Conservation (phyloP, 2,113 vertebrate species). For the Fregetta grallaria region DNA sequence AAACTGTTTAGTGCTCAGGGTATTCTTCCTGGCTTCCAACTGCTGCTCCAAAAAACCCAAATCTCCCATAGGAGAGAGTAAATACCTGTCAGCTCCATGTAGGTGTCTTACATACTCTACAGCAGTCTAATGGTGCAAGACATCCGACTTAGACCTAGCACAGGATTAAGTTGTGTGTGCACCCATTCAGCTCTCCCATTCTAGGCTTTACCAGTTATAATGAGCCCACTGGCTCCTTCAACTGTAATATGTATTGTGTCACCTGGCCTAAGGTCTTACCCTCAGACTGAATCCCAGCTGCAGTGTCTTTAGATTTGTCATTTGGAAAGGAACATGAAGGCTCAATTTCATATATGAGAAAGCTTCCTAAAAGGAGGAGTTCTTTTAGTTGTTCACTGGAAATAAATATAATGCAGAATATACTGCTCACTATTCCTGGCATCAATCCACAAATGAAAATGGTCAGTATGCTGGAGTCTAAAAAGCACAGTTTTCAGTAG, state of each 20-base stretch:
- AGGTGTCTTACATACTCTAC: background rate
- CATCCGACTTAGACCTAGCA: background rate
- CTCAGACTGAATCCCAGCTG: background rate
- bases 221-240: background rate
- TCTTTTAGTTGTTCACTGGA: background rate
- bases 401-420: background rate
- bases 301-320: background rate
- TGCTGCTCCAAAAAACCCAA: background rate
- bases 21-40: background rate
- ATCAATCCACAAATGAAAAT: background rate
- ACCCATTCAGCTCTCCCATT: background rate
- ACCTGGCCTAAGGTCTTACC: background rate
- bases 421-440: background rate
- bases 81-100: background rate
- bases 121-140: background rate
- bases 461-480: background rate
- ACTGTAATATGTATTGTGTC: background rate
- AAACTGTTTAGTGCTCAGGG: background rate
- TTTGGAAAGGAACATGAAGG: background rate
- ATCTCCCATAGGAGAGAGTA: background rate
- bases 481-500: background rate
- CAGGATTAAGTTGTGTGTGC: background rate
- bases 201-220: background rate
- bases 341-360: background rate
- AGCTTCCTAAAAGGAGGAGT: background rate